Evolutionary conservation across 2,888 invertebrate species (phyloP).

Genomic region (Congeria kusceri): DNA sequence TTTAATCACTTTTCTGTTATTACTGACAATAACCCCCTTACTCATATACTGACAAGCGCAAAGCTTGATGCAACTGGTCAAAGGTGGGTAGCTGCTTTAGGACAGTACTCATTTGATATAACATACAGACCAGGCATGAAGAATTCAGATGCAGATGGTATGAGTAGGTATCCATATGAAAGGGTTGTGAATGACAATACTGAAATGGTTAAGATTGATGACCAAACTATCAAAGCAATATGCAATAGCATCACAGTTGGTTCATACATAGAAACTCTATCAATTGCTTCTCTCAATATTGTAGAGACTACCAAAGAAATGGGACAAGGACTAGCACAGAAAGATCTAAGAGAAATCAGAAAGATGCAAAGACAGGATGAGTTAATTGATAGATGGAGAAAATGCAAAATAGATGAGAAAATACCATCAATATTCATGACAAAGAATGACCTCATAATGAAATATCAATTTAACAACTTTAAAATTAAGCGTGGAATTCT

Average conservation of each 20-base stretch:
- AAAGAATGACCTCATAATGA: constrained; percentile 5
- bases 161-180: constrained; percentile 18
- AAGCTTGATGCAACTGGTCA: constrained; percentile 19
- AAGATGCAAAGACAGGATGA: constrained; percentile 13
- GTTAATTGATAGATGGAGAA: constrained; percentile 12
- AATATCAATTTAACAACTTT: not conserved
- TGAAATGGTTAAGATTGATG: not conserved
- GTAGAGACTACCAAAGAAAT: constrained; percentile 7
- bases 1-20: constrained; percentile 27
- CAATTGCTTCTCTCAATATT: not conserved
- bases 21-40: constrained; percentile 55
- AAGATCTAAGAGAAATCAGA: constrained; percentile 26
- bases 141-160: no score
- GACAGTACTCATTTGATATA: constrained; percentile 1
- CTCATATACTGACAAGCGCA: constrained; percentile 46
- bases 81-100: constrained; percentile 15
- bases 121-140: constrained; percentile 1
- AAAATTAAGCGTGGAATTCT: not conserved
- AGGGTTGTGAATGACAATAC: not conserved
- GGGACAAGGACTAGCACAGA: constrained; percentile 15
- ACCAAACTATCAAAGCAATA: not conserved
- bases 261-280: constrained; percentile 5
- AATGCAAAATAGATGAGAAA: not conserved
- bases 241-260: not conserved
- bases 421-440: not conserved